Percentiles rank a stretch among this genome's conserved stretches.
Conservation (phyloP, 92 coral and sea anemone species). For the Parazoanthus darwini region DNA sequence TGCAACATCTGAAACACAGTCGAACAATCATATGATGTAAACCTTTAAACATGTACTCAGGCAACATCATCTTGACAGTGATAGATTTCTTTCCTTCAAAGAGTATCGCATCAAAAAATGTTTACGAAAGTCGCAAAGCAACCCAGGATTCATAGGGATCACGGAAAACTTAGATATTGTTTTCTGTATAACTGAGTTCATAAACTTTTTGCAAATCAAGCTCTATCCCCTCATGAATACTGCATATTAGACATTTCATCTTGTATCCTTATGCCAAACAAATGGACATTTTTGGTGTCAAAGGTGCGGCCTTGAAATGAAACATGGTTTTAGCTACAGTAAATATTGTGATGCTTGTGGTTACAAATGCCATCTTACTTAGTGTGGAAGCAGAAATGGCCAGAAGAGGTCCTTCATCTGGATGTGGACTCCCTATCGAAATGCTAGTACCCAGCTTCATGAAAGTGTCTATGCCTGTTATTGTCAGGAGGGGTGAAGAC, state of each 20-base stretch:
- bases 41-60: not conserved
- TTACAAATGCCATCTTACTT: slow-evolving; percentile 51
- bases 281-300: no score
- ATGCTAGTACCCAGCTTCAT: slow-evolving; percentile 86
- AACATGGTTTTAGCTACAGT: no score
- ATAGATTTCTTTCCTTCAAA: not conserved
- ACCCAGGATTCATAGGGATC: no score
- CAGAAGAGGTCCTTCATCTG: slow-evolving; percentile 46
- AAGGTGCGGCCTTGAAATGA: no score
- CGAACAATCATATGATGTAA: not conserved
- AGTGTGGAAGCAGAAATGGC: slow-evolving; percentile 88
- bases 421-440: slow-evolving; percentile 83
- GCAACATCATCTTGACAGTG: not conserved
- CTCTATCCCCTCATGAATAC: no score
- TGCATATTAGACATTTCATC: no score
- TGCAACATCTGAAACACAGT: slow-evolving; percentile 54
- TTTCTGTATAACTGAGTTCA: no score
- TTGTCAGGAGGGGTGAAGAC: slow-evolving; percentile 54
- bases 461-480: slow-evolving; percentile 74
- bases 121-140: no score
- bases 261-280: no score
- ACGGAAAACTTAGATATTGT: no score
- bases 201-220: no score
- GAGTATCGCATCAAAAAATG: not conserved
- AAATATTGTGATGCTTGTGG: no score